Evolutionary conservation across 1,140 invertebrate genomes (phyloP).

Genomic region (Rhyzopertha dominica): DNA sequence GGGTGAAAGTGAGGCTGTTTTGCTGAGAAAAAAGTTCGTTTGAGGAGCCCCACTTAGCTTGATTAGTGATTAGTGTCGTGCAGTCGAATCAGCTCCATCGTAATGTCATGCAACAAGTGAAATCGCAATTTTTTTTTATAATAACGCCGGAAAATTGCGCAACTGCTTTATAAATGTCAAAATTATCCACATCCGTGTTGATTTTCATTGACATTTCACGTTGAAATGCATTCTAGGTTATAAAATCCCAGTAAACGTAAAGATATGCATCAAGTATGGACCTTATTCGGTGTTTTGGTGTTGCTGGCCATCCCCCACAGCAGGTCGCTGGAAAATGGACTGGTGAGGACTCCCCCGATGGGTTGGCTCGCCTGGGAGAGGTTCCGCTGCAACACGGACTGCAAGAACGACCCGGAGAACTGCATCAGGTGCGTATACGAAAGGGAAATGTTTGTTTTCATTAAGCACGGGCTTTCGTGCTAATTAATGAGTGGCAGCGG

Average conservation of each 20-base stretch:
- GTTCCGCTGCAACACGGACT: conserved; percentile 91
- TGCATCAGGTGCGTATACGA: conserved; percentile 97
- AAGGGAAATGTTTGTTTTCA: too few species aligned
- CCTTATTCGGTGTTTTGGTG: conserved; percentile 25
- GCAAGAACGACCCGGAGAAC: conserved; percentile 85
- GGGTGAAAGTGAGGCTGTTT: conserved; percentile 28
- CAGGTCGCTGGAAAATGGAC: conserved; percentile 68
- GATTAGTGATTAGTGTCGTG: neutral
- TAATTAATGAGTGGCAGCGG: too few species aligned
- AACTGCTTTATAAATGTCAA: conserved; percentile 4
- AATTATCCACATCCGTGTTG: neutral
- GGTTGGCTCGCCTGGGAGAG: conserved; percentile 91
- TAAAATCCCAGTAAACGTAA: neutral
- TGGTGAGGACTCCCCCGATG: conserved; percentile 75
- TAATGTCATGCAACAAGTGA: neutral
- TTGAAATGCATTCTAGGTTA: conserved; percentile 12
- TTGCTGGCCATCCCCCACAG: conserved; percentile 25
- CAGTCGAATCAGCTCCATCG: neutral
- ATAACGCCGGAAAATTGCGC: neutral
- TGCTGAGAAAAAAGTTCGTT: too few species aligned
- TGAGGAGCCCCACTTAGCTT: neutral
- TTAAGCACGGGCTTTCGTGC: too few species aligned
- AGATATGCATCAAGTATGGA: conserved; percentile 40
- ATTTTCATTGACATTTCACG: conserved; percentile 4
- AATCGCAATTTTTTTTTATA: neutral